phyloP scores from a whole-genome alignment of 2,888 invertebrate genomes.

The Blastobasis lacticolella region DNA sequence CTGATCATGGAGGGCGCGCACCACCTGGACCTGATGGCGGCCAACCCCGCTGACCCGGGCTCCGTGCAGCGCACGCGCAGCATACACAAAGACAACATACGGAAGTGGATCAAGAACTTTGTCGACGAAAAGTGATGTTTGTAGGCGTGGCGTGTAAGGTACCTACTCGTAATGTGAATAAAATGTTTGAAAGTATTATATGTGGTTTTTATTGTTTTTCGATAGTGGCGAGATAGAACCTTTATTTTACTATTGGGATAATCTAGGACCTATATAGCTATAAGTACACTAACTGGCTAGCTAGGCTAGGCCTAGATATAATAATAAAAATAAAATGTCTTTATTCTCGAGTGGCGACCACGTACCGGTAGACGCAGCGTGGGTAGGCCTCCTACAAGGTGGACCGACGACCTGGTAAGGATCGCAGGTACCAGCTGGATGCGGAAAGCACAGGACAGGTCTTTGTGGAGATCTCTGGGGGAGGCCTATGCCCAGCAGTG shows the following conservation, averaged over 20 bases:
- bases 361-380: no score
- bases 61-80: slow-evolving; percentile 77
- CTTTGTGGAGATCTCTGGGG: no score
- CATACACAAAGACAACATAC: slow-evolving; percentile 76
- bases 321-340: no score
- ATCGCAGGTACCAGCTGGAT: no score
- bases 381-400: no score
- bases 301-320: no score
- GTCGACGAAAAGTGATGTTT: slow-evolving; percentile 1
- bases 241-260: background rate
- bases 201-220: background rate
- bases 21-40: slow-evolving; percentile 85
- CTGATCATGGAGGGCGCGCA: slow-evolving; percentile 89
- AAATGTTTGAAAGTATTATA: background rate
- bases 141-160: slow-evolving; percentile 5
- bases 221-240: background rate
- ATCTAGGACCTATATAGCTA: no score
- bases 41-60: slow-evolving; percentile 77
- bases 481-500: no score
- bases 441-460: no score
- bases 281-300: no score
- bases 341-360: no score
- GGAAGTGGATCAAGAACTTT: slow-evolving; percentile 70
- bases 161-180: background rate
- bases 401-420: no score